phyloP scores from a whole-genome alignment of 2,888 invertebrate species.

The Suillia variegata region DNA sequence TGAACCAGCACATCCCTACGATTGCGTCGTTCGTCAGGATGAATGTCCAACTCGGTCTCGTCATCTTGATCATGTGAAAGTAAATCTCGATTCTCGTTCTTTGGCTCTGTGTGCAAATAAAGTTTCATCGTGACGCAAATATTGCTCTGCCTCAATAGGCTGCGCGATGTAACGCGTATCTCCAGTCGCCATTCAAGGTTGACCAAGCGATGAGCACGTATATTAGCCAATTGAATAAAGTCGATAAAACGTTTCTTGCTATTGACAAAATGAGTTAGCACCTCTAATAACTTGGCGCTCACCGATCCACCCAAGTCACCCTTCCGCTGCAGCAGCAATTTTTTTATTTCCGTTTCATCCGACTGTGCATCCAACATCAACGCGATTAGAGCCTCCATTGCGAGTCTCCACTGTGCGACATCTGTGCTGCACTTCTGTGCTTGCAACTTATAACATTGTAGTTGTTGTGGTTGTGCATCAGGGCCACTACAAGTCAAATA shows the following conservation, averaged over 20 bases:
- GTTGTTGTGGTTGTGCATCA: conserved; percentile 64
- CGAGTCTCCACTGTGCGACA: conserved; percentile 61
- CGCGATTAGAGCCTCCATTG: conserved; percentile 76
- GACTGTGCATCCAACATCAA: conserved; percentile 74
- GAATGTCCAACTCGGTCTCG: conserved; percentile 33
- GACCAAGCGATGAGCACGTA: conserved; percentile 55
- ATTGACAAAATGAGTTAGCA: conserved; percentile 55
- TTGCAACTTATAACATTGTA: conserved; percentile 61
- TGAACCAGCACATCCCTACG: conserved; percentile 63
- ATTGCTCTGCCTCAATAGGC: conserved; percentile 66
- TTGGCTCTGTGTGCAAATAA: conserved; percentile 60
- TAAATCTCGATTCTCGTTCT: conserved; percentile 55
- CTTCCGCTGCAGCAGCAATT: conserved; percentile 39
- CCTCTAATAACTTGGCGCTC: conserved; percentile 46
- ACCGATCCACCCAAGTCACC: conserved; percentile 34
- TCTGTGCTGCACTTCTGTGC: conserved; percentile 64
- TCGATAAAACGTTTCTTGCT: conserved; percentile 56
- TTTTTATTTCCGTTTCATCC: conserved; percentile 42
- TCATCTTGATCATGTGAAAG: conserved; percentile 34
- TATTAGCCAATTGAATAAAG: conserved; percentile 55
- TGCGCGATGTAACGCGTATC: conserved; percentile 68
- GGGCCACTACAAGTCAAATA: conserved; percentile 69
- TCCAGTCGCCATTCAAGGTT: conserved; percentile 73
- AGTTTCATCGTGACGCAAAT: conserved; percentile 68
- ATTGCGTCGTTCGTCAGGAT: conserved; percentile 50